These are phyloP conservation scores for Eurystomus gularis DNA, from an alignment of 2,113 vertebrate genomes.

Conservation along the genomic window DNA sequence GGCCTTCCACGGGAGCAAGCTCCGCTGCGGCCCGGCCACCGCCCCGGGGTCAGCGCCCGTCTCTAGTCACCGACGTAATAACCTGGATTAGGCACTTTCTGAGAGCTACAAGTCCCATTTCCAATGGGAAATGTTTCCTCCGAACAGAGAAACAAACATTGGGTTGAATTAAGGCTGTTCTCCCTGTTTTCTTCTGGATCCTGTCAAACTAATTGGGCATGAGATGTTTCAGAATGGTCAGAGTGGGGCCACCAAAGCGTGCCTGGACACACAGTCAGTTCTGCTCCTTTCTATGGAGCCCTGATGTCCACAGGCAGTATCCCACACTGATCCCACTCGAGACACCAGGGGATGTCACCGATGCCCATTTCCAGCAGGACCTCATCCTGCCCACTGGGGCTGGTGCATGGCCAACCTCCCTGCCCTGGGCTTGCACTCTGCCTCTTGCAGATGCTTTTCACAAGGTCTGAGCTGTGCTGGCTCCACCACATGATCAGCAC, in stretches of 20 bases:
- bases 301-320: neutral
- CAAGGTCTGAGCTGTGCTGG: neutral
- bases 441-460: neutral
- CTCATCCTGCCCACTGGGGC: neutral
- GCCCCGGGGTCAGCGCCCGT: neutral
- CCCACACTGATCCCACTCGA: rapidly evolving
- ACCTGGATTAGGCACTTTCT: neutral
- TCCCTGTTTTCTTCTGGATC: neutral
- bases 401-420: rapidly evolving
- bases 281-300: neutral
- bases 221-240: rapidly evolving
- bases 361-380: neutral
- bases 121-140: neutral
- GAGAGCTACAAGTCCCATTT: neutral
- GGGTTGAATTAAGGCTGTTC: neutral
- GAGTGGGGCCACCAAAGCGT: neutral
- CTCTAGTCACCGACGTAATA: neutral
- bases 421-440: neutral
- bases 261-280: neutral
- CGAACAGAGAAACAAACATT: neutral
- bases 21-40: neutral
- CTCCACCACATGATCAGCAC: rapidly evolving
- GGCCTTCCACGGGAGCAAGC: neutral
- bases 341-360: rapidly evolving
- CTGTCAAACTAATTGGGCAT: neutral